Percentiles rank a stretch among this genome's conserved stretches.
phyloP scores from a whole-genome alignment of 1,140 invertebrate genomes.

The Polypedilum vanderplanki region DNA sequence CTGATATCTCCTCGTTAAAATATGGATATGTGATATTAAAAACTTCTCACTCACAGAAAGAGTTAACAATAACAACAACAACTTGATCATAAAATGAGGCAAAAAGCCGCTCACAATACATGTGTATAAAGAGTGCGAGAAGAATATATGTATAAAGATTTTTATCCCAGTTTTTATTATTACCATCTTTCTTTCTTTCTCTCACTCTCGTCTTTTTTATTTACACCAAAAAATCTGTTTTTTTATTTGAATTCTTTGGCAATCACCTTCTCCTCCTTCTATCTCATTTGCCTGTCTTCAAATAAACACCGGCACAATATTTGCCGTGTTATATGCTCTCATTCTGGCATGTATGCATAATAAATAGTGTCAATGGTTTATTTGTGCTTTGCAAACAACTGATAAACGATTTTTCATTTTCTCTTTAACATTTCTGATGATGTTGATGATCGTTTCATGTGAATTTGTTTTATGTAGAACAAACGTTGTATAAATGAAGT shows the following conservation, averaged over 20 bases:
- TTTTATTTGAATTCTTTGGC: slow-evolving; percentile 11
- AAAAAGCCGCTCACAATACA: background rate
- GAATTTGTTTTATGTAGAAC: no score
- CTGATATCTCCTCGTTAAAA: background rate
- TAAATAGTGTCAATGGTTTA: background rate
- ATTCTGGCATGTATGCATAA: background rate
- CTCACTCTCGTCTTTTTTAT: background rate
- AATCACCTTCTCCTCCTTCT: background rate
- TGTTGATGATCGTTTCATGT: no score
- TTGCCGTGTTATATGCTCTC: background rate
- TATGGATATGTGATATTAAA: slow-evolving; percentile 19
- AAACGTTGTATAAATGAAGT: no score
- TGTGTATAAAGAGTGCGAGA: background rate
- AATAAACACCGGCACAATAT: background rate
- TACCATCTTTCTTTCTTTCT: background rate
- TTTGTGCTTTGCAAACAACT: no score
- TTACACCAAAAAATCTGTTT: background rate
- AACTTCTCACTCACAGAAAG: background rate
- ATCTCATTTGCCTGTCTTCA: background rate
- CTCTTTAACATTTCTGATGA: no score
- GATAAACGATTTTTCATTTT: no score
- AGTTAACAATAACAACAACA: background rate
- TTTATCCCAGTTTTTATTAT: slow-evolving; percentile 8
- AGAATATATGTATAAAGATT: background rate
- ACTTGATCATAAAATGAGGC: background rate